Base-by-base conservation (phyloP, 92 coral and sea anemone species). In the Scolanthus callimorphus region DNA sequence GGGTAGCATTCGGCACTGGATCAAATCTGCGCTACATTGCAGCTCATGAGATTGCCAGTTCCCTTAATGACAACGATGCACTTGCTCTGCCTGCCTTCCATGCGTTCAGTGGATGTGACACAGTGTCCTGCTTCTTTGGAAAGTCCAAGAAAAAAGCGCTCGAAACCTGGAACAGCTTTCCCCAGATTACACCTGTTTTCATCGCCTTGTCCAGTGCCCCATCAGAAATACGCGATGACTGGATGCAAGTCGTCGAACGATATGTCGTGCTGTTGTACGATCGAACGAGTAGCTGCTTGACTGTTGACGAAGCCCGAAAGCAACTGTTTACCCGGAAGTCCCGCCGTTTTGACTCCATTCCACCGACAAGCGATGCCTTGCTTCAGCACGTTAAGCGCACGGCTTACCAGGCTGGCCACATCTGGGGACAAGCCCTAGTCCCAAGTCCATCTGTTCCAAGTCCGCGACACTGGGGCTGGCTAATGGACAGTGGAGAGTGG, bases 41-140 rank as follows among this genome's bases (percentile, higher is more conserved):
- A 60, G 66, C 66, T 17, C 0, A 49, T 49, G 25, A 25, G 11
- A 0, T 21, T 11, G 24, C 12, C n/a, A n/a, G n/a, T n/a, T n/a
- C n/a, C n/a, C n/a, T n/a, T n/a, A n/a, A n/a, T n/a, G n/a, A n/a
- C n/a, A 27, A 31, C 31, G 59, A 20, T 50, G 79, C 46, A 17
- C 79, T 51, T 19, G 37, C 34, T 0, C 62, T 72, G 23, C 63
- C 79, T 23, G 79, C 73, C 17, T 63, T 62, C 48, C 81, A 64
- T 20, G 73, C 66, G 23, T 45, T 74, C 49, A 74, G 48, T 10
- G 47, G 81, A 41, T 63, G 72, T 28, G 73, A 62, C 45, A 72
- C 64, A 2, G 62, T 72, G 28, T 53, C 79, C n/a, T 29, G 55
- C 11, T 72, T 72, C 25, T 25, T 20, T 58, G 70, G 77, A 1